phyloP scores from a whole-genome alignment of 2,888 invertebrate species.

The Morpho helenor region DNA sequence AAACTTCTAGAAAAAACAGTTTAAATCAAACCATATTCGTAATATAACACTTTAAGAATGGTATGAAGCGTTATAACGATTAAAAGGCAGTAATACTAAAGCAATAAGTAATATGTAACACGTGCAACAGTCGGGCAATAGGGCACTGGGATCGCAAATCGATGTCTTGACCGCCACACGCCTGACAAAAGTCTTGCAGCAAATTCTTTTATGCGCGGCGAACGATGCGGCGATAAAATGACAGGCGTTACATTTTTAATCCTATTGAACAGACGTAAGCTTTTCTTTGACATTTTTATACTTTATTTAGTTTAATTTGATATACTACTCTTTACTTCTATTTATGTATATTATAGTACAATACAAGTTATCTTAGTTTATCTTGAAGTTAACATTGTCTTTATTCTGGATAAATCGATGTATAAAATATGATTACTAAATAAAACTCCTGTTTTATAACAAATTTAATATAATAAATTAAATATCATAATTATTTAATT shows the following conservation, averaged over 20 bases:
- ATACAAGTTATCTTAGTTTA: too few species aligned
- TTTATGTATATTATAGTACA: too few species aligned
- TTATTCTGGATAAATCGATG: too few species aligned
- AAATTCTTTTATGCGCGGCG: conserved; percentile 30
- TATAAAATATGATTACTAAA: too few species aligned
- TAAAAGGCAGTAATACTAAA: not conserved
- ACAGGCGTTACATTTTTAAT: conserved; percentile 27
- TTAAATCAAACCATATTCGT: too few species aligned
- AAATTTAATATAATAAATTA: too few species aligned
- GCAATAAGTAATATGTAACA: not conserved
- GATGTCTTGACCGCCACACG: conserved; percentile 29
- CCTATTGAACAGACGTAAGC: not conserved
- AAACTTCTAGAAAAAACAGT: too few species aligned
- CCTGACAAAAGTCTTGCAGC: conserved; percentile 35
- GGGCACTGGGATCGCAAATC: conserved; percentile 25
- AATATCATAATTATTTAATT: too few species aligned
- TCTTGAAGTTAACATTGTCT: too few species aligned
- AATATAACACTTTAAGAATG: not conserved
- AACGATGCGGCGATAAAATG: conserved; percentile 30
- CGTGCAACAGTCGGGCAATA: conserved; percentile 12
- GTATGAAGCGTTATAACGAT: not conserved
- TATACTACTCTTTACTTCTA: not conserved
- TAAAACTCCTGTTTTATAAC: too few species aligned
- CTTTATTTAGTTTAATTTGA: not conserved
- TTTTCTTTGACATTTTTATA: not conserved